Conservation (phyloP, 2,888 invertebrate genomes). For the Caenorhabditis zanzibari region DNA sequence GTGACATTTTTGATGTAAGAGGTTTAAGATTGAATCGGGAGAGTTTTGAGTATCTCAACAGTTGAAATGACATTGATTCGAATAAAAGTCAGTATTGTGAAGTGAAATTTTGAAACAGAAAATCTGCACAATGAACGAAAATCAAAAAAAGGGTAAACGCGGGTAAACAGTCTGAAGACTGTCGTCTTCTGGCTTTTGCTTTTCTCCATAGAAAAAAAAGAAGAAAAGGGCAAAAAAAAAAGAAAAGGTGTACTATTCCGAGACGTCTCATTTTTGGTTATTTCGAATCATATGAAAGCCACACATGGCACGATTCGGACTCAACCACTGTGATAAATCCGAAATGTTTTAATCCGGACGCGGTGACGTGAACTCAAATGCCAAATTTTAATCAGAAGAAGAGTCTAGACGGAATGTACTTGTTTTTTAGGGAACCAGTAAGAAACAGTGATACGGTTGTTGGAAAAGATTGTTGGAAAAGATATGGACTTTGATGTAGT, state of each 20-base stretch:
- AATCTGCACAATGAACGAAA: background rate
- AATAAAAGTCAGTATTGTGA: background rate
- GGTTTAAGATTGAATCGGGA: too few relatives aligned
- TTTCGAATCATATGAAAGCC: background rate
- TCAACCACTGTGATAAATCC: constrained; percentile 8
- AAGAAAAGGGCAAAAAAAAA: too few relatives aligned
- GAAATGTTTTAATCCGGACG: background rate
- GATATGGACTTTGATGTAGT: too few relatives aligned
- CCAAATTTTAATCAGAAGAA: background rate
- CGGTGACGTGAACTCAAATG: background rate
- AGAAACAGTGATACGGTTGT: too few relatives aligned
- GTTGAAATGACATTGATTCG: background rate
- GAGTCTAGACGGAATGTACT: background rate
- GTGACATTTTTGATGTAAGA: too few relatives aligned
- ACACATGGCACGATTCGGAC: background rate
- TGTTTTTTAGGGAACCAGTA: background rate
- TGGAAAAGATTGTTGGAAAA: too few relatives aligned
- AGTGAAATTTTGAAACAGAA: background rate
- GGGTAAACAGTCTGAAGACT: too few relatives aligned
- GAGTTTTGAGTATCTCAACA: too few relatives aligned
- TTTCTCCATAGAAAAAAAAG: too few relatives aligned
- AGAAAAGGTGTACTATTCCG: background rate
- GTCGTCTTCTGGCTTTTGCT: too few relatives aligned
- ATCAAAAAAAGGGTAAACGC: too few relatives aligned
- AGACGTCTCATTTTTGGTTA: background rate